phyloP scores from a whole-genome alignment of 2,797 vertebrate genomes.

The Pangasius sanitwongsei region DNA sequence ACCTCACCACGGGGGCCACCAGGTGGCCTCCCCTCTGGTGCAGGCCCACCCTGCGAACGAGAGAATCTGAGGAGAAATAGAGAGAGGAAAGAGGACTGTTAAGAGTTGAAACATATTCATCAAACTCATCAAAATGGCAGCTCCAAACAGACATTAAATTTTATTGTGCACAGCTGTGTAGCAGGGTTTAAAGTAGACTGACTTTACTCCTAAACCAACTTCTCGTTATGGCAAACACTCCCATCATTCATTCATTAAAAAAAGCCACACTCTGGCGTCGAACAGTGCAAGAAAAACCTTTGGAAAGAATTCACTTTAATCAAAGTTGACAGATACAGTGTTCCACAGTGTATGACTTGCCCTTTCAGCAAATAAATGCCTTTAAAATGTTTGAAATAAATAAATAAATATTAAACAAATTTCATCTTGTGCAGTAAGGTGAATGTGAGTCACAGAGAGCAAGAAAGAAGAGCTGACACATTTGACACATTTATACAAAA shows the following conservation, averaged over 20 bases:
- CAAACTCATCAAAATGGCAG: background rate
- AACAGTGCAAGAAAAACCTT: background rate
- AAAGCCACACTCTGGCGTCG: too few relatives aligned
- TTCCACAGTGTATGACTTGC: background rate
- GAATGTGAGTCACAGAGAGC: background rate
- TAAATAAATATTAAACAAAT: too few relatives aligned
- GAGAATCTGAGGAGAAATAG: slow-evolving; percentile 75
- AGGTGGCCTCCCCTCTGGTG: slow-evolving; percentile 70
- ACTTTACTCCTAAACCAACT: background rate
- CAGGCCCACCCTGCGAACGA: slow-evolving; percentile 76
- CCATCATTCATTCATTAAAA: background rate
- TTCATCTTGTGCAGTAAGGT: background rate
- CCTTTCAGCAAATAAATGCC: background rate
- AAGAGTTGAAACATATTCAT: background rate
- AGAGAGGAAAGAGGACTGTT: background rate
- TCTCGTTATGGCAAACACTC: background rate
- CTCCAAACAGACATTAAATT: background rate
- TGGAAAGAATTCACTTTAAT: background rate
- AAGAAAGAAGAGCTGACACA: background rate
- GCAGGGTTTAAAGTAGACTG: background rate
- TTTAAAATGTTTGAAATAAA: background rate
- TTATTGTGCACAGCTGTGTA: background rate
- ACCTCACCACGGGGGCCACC: slow-evolving; percentile 78
- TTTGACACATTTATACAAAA: background rate
- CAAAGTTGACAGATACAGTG: background rate